Conservation (phyloP, 2,113 vertebrate species). For the Pedionomus torquatus region DNA sequence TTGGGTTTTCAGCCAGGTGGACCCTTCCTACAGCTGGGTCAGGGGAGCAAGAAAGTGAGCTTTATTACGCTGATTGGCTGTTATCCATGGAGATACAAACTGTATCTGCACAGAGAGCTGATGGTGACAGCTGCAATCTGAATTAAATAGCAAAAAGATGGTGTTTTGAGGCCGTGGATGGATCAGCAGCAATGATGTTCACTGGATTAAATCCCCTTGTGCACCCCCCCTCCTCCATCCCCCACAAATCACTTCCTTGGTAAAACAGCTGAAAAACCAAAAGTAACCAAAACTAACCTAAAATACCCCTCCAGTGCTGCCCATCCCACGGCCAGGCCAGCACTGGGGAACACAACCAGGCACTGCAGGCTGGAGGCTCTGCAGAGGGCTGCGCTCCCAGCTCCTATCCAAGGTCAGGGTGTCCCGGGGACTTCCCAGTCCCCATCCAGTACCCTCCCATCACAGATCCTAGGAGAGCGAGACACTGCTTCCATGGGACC, state of each 20-base stretch:
- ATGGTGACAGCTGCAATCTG: background rate
- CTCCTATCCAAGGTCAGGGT: too few relatives aligned
- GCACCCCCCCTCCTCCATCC: too few relatives aligned
- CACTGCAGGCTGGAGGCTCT: too few relatives aligned
- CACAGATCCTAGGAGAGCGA: too few relatives aligned
- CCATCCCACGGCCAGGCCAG: too few relatives aligned
- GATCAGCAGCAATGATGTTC: accelerated
- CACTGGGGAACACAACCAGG: too few relatives aligned
- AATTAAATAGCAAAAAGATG: background rate
- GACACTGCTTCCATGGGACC: too few relatives aligned
- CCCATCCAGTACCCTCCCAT: too few relatives aligned
- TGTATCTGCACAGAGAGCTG: background rate
- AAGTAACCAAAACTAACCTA: too few relatives aligned
- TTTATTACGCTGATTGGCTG: background rate
- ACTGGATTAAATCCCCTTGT: background rate
- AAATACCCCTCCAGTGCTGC: too few relatives aligned
- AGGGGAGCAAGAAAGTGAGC: background rate
- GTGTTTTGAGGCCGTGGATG: background rate
- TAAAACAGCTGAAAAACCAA: background rate
- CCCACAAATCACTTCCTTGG: background rate
- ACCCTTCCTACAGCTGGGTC: background rate
- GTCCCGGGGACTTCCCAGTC: too few relatives aligned
- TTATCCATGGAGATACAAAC: background rate
- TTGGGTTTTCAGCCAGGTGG: background rate
- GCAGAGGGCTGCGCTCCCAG: too few relatives aligned